phyloP scores from a whole-genome alignment of 1,140 invertebrate genomes.

The Arctopsyche grandis region DNA sequence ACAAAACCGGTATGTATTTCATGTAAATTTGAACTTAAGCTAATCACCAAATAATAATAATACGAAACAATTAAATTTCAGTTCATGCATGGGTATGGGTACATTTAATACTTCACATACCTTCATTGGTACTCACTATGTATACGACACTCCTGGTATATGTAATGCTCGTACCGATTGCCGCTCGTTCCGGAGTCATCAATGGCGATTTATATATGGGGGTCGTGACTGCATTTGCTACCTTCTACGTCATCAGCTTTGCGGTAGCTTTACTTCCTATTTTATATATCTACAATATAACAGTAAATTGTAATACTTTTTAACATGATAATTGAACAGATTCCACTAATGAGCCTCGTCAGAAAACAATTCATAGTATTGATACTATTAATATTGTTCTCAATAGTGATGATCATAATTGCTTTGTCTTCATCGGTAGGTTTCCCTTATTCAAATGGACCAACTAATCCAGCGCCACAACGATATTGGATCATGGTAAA shows the following conservation, averaged over 20 bases:
- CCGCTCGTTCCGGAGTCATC: constrained; percentile 48
- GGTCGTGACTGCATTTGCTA: constrained; percentile 24
- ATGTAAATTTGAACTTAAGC: not conserved
- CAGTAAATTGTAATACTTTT: not conserved
- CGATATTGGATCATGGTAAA: constrained; percentile 53
- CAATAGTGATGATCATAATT: constrained; percentile 43
- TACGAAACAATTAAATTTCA: constrained; percentile 38
- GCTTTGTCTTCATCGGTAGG: constrained; percentile 40
- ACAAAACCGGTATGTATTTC: constrained; percentile 40
- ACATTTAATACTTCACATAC: constrained; percentile 44
- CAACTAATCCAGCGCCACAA: constrained; percentile 42
- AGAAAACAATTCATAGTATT: constrained; percentile 42
- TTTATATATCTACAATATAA: not conserved
- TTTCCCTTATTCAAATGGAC: constrained; percentile 46
- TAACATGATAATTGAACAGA: constrained; percentile 28
- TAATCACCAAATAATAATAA: not conserved
- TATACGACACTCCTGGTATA: constrained; percentile 43
- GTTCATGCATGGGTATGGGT: constrained; percentile 50
- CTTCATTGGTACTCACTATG: constrained; percentile 36
- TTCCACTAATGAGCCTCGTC: constrained; percentile 45
- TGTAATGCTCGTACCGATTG: constrained; percentile 42
- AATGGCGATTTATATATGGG: constrained; percentile 50
- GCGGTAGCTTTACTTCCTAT: constrained; percentile 29
- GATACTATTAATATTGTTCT: constrained; percentile 31
- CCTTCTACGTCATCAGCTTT: constrained; percentile 35